Evolutionary conservation across 2,888 invertebrate species (phyloP), one percentile per base, ranked within the genome.

Genomic region (Parnassius smintheus): DNA sequence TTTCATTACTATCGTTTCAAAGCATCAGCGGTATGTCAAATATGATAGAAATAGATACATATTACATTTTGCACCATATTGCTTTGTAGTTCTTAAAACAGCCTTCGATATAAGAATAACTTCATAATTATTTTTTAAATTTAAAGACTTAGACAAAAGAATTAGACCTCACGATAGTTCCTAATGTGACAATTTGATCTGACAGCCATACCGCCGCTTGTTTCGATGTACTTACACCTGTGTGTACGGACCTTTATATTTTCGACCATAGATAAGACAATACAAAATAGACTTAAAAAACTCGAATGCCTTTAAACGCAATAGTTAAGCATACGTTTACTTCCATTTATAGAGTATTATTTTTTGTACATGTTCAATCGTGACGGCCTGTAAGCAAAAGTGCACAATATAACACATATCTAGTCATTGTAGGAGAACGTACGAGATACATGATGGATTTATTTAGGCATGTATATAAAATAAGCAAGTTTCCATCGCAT

Each of bases 261-360:
- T 85, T 86, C 72, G 88, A 89, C 88, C 89, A 89, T 90, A 89
- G 88, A 83, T 88, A 88, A 89, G 91, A 91, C 91, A 91, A 91
- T 91, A 91, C 90, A 82, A 89, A 85, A 90, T 88, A 90, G 85
- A 83, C 76, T 35, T 83, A 75, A 79, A 81, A 78, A 77, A 78
- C 73, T 76, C 75, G 80, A 79, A 89, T 88, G 91, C 91, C 91
- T 90, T 91, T 80, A 74, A 85, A 83, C 75, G 88, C 90, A 89
- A 90, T 90, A 90, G 89, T 82, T 88, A 86, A 79, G 83, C 75
- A 83, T 88, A 84, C 75, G 85, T 88, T 89, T 77, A 81, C 77
- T 83, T 78, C 80, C 75, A 85, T 81, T 72, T 72, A 81, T 81
- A 85, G 81, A 88, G 82, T 81, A 80, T 89, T 89, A 88, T 90